A percentile compares a stretch with the other conserved stretches of the same genome.
Conservation (phyloP, 2,113 vertebrate species). For the Podarcis cretensis region DNA sequence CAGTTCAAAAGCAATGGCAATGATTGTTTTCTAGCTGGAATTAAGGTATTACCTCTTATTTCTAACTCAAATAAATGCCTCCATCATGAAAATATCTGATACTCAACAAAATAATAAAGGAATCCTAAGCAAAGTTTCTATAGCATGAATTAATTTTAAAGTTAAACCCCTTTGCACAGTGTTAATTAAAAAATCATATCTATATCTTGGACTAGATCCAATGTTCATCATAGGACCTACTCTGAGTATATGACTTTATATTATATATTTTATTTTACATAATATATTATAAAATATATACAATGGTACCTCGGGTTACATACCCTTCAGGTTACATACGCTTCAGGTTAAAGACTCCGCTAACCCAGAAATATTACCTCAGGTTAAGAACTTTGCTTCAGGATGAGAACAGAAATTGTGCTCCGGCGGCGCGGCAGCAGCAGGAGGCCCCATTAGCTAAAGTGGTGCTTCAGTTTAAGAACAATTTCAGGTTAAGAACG, state of each 20-base stretch:
- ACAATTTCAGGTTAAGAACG: no score
- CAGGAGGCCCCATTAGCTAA: no score
- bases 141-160: background rate
- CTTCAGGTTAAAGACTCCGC: no score
- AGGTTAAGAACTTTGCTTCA: no score
- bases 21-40: background rate
- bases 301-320: no score
- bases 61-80: background rate
- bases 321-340: no score
- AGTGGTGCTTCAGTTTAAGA: no score
- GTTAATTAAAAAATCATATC: background rate
- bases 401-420: no score
- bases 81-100: background rate
- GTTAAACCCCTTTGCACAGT: background rate
- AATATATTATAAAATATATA: background rate
- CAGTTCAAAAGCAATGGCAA: constrained; percentile 6
- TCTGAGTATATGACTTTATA: no score
- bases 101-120: background rate
- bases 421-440: no score
- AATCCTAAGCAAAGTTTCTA: background rate
- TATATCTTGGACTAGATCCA: background rate
- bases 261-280: background rate
- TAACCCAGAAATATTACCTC: no score
- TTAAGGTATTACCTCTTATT: background rate
- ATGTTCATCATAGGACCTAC: no score